Evolutionary conservation across 2,113 vertebrate genomes (phyloP), one percentile per base, ranked within the genome.

Genomic region (Hippocampus barbouri): DNA sequence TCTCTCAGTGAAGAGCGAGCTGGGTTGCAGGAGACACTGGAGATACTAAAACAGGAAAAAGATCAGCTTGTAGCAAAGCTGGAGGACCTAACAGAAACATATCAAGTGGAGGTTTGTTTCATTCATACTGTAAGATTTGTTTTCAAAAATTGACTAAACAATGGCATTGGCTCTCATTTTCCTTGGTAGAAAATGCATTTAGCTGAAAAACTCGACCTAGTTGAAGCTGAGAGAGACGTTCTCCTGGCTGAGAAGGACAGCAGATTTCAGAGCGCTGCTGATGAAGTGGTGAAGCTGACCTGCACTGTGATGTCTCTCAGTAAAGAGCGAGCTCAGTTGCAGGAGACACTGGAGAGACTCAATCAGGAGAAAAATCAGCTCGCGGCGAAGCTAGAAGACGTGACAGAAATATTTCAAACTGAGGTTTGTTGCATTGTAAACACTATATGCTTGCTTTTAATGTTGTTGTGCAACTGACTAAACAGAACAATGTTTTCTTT

Each of bases 341-440:
- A 72, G 74, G 75, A 83, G 60, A 61, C 18, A 0, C 62, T 86
- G 72, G 73, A 87, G 25, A 59, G 4, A 1, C 63, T 83, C 34
- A 38, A 8, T 16, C 15, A 4, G 16, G 60, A 62, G 30, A 62
- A 62, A 62, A 74, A 87, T 72, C 40, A n/a, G 25, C 47, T 77
- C 79, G 64, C 76, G 3, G 70, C 25, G 1, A 62, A 88, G n/a
- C 73, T 85, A 67, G 82, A 89, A 59, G 77, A 84, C 68, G 84
- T 60, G 68, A 71, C 23, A 61, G 38, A 8, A 38, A 59, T 10
- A 0, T 11, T 69, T 3, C 72, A 77, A 34, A 7, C 43, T 11
- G 69, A 81, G 73, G 73, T 77, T 21, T 67, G 49, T 41, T 47
- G 14, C 30, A 30, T 30, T 47, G 45, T 47, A 3, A 47, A 47